Base-by-base conservation (phyloP, 2,797 vertebrate species). In the Amniataba percoides region DNA sequence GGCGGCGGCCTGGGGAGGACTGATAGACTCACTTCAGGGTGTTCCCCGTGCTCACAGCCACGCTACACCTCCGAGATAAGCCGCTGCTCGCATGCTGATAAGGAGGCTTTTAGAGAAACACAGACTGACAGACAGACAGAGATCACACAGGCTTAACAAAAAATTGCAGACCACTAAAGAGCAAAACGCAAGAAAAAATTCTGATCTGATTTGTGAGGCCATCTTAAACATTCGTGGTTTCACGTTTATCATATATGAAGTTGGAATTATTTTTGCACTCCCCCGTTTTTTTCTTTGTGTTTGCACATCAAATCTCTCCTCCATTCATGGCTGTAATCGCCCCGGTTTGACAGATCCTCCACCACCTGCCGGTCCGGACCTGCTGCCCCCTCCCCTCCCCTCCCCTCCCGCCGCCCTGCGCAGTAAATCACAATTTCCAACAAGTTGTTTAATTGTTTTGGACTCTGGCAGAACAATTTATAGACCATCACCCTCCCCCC, bases 21-120 rank as follows among this genome's bases (percentile, higher is more conserved):
- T 89, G 96, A 97, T 97, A 97, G 86, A 53, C 69, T 73, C 92
- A 78, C 36, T 82, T 89, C 74, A 88, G 94, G 95, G 95, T 94
- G 96, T 95, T 94, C 94, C 90, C 91, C 74, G 77, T 74, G 88
- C 92, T 57, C 70, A 90, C 87, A 87, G 88, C 75, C 89, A 46
- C 85, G 4, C 90, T 86, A 94, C 95, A 87, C 84, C 93, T 94
- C 91, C 57, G 45, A 88, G 96, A 97, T 97, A 96, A 95, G 93
- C 89, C 84, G 49, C 94, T 93, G 89, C 82, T 67, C 57, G 61
- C 55, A 84, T 58, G 81, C 73, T 92, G 96, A 97, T 97, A 96
- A 96, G 84, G 12, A 68, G 77, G 77, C 85, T 74, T 79, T 75
- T 3, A 72, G 57, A 78, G 56, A 59, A 19, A 68, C 31, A 59